A percentile compares a stretch with the other conserved stretches of the same genome.
Evolutionary conservation across 2,888 invertebrate species (phyloP).

Genomic region (Anthophora plumipes): DNA sequence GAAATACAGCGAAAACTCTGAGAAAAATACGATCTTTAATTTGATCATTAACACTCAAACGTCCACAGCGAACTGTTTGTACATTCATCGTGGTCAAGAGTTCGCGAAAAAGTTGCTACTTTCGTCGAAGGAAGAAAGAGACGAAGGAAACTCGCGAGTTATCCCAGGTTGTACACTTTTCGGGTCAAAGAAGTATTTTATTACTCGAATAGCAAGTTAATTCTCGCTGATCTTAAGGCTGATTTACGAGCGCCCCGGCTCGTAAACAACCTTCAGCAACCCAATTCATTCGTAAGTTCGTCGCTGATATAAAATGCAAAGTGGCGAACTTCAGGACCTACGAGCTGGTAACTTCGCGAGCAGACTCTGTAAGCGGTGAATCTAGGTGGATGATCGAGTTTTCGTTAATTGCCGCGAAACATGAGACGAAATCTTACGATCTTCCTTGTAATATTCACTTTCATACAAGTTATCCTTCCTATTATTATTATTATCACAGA

Average conservation of each 20-base stretch:
- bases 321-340: constrained; percentile 20
- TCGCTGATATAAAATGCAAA: constrained; percentile 31
- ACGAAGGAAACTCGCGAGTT: not conserved
- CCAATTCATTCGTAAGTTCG: constrained; percentile 19
- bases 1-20: not conserved
- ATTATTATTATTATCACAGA: no score
- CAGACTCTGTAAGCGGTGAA: not conserved
- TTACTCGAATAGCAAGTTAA: constrained; percentile 26
- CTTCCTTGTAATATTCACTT: not conserved
- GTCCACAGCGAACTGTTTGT: not conserved
- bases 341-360: not conserved
- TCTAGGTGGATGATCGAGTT: constrained; percentile 16
- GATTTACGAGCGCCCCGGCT: constrained; percentile 22
- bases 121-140: not conserved
- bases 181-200: constrained; percentile 5
- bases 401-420: constrained; percentile 35
- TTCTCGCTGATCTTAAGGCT: constrained; percentile 19
- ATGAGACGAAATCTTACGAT: not conserved
- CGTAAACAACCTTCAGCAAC: constrained; percentile 23
- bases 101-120: not conserved
- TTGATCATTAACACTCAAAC: not conserved
- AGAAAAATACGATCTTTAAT: not conserved
- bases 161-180: not conserved
- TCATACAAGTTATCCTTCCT: not conserved
- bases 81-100: not conserved